Base-by-base conservation (phyloP, 2,797 vertebrate species). In the Astyanax mexicanus region DNA sequence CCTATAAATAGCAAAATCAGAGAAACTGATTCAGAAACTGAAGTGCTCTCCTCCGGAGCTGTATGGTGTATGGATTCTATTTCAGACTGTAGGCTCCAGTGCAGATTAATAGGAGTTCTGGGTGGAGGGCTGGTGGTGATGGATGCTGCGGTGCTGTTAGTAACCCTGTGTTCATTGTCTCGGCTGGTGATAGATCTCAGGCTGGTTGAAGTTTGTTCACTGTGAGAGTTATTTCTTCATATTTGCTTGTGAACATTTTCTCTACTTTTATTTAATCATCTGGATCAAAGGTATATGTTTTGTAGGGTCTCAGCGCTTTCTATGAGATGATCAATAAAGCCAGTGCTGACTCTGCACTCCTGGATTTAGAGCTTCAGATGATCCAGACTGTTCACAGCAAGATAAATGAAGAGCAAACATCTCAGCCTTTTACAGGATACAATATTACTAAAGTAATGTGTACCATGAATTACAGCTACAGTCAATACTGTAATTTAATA, bases 181-280 rank as follows among this genome's bases (percentile, higher is more conserved):
- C 10, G 3, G 52, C 0, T 6, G 52, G 23, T 55, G 49, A 52
- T 52, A 10, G 49, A 52, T 29, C 25, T 12, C 1, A 52, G 13
- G 1, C 49, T 0, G 10, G 51, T 52, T 27, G 52, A 52, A 55
- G 52, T 55, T 27, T 55, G 52, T 13, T 52, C 23, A 55, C 23
- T 3, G 12, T 27, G 4, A 55, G 52, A 55, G 52, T 55, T 27
- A 27, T 55, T 52, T 21, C 52, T 29, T 55, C 23, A 29, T 55
- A n/a, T 27, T 42, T 66, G 11, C 47, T 19, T 45, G 51, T 67
- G 55, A 67, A 67, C 52, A 44, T 40, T 57, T 15, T 47, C 55
- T n/a, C 51, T 45, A 6, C 40, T 75, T 29, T 75, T 68, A 60
- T 75, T 75, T 57, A 75, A 75, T 75, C 54, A 29, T 67, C 15